A percentile compares a stretch with the other conserved stretches of the same genome.
Evolutionary conservation across 2,797 vertebrate species (phyloP).

Genomic region (Peromyscus attwateri): DNA sequence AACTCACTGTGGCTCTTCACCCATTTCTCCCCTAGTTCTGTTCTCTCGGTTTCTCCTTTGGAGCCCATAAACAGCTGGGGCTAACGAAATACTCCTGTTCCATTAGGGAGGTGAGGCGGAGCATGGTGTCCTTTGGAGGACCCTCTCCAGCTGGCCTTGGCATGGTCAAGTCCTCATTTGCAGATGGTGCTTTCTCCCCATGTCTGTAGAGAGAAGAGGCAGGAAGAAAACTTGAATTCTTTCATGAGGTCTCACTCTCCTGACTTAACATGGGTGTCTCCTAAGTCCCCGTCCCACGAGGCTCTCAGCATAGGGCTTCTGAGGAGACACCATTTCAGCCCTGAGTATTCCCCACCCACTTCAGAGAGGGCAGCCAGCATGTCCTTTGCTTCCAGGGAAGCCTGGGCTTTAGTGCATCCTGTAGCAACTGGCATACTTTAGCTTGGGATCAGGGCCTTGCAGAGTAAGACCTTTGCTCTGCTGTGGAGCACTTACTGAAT

Average conservation of each 20-base stretch:
- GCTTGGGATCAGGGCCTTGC: neutral
- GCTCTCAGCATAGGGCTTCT: too few species aligned
- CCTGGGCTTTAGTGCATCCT: neutral
- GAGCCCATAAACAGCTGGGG: rapidly evolving
- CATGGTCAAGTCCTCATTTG: rapidly evolving
- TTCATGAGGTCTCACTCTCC: rapidly evolving
- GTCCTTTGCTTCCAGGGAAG: neutral
- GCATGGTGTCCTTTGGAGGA: neutral
- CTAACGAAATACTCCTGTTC: too few species aligned
- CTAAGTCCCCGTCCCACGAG: neutral
- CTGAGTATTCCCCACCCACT: neutral
- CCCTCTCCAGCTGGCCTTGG: neutral
- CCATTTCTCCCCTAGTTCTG: rapidly evolving
- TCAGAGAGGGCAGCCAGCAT: too few species aligned
- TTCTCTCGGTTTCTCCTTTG: neutral
- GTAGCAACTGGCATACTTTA: neutral
- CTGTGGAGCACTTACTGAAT: neutral
- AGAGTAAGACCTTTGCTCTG: neutral
- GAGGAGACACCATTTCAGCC: too few species aligned
- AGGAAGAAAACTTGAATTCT: rapidly evolving
- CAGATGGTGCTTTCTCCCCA: rapidly evolving
- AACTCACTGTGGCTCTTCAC: neutral
- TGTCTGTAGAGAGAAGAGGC: rapidly evolving
- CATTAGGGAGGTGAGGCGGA: neutral
- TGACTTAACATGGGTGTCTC: neutral